Evolutionary conservation across 2,888 invertebrate genomes (phyloP).

Genomic region (Caenorhabditis sp.): DNA sequence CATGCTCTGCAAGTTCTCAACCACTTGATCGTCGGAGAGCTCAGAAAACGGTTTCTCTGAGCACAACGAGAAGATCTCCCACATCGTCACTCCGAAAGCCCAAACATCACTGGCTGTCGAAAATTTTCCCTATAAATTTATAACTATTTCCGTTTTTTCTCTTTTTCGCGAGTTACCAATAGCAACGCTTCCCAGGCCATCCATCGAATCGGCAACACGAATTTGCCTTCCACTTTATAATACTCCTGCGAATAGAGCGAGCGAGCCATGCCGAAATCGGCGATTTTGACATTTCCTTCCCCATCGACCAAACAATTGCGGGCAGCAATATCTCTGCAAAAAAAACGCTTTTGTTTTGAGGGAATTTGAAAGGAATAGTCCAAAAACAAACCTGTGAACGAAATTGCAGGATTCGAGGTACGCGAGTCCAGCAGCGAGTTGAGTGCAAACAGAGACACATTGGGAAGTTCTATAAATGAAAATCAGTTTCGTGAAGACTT

Average conservation of each 20-base stretch:
- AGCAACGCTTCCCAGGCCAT: constrained; percentile 75
- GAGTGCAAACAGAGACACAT: constrained; percentile 71
- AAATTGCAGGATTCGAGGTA: constrained; percentile 91
- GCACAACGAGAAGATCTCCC: constrained; percentile 89
- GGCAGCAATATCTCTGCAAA: constrained; percentile 82
- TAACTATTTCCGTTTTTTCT: background rate
- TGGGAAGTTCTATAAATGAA: constrained; percentile 47
- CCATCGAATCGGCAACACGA: constrained; percentile 86
- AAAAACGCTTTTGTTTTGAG: background rate
- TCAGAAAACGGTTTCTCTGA: constrained; percentile 87
- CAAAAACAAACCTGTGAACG: constrained; percentile 85
- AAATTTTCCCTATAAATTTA: constrained; percentile 86
- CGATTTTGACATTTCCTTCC: constrained; percentile 82
- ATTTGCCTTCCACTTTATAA: constrained; percentile 86
- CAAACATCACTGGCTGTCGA: constrained; percentile 91
- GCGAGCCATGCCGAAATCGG: constrained; percentile 89
- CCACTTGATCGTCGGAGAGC: constrained; percentile 86
- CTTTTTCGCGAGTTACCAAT: constrained; percentile 44
- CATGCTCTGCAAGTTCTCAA: constrained; percentile 84
- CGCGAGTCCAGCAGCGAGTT: constrained; percentile 91
- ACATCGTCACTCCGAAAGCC: constrained; percentile 90
- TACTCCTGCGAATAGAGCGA: constrained; percentile 88
- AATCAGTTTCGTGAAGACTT: too few species aligned
- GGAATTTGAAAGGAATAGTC: background rate
- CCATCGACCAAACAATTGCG: constrained; percentile 90